Percentiles rank a stretch among this genome's conserved stretches.
These are phyloP conservation scores for Salvelinus namaycush DNA, from an alignment of 2,113 vertebrate species.

Conservation along the genomic window DNA sequence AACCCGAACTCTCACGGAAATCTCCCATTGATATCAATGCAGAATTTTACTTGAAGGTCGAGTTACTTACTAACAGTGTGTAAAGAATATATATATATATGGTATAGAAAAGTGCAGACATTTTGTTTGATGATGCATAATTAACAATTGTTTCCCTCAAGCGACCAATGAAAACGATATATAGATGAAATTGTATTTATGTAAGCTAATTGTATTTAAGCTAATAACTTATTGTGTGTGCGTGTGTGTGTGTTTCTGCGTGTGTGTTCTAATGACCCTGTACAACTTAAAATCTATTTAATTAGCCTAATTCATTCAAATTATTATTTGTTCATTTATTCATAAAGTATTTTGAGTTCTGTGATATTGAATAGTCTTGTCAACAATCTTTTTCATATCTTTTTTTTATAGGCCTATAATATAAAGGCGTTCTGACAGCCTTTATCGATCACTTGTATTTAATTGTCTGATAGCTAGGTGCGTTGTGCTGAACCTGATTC, in stretches of 20 bases:
- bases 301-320: too few relatives aligned
- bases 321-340: constrained; percentile 6
- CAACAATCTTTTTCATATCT: constrained; percentile 1
- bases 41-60: neutral
- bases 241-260: too few relatives aligned
- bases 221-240: too few relatives aligned
- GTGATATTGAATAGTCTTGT: constrained; percentile 13
- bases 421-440: constrained; percentile 49
- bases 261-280: too few relatives aligned
- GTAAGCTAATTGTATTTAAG: too few relatives aligned
- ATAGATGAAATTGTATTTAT: too few relatives aligned
- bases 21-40: neutral
- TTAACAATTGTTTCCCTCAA: too few relatives aligned
- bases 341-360: constrained; percentile 22
- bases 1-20: neutral
- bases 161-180: too few relatives aligned
- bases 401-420: constrained; percentile 35
- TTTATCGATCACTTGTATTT: constrained; percentile 43
- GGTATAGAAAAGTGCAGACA: too few relatives aligned
- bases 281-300: too few relatives aligned
- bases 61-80: neutral
- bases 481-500: constrained; percentile 47
- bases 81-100: neutral
- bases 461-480: constrained; percentile 61
- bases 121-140: too few relatives aligned